Evolutionary conservation across 2,113 vertebrate genomes (phyloP).

Genomic region (Lipotes vexillifer): DNA sequence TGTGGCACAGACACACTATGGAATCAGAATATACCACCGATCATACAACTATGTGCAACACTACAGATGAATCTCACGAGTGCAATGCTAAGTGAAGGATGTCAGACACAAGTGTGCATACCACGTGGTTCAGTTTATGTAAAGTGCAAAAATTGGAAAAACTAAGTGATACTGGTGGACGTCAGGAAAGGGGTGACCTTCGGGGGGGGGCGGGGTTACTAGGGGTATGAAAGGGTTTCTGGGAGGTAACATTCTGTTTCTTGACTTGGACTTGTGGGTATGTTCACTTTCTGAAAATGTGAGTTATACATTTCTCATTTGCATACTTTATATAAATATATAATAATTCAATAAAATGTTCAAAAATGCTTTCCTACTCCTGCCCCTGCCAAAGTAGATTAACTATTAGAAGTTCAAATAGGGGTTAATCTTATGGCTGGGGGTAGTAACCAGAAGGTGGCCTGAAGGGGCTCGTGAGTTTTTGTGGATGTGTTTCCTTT

Average conservation of each 20-base stretch:
- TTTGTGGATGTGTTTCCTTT: not conserved
- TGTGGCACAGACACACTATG: too few relatives aligned
- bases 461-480: accelerated
- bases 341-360: not conserved
- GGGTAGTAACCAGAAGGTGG: not conserved
- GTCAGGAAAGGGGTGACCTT: not conserved
- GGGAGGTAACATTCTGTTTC: not conserved
- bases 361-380: not conserved
- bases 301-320: not conserved
- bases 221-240: not conserved
- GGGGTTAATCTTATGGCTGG: not conserved
- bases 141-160: not conserved
- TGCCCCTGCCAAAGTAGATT: not conserved
- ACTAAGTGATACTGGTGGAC: not conserved
- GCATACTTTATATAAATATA: not conserved
- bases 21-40: not conserved
- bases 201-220: accelerated
- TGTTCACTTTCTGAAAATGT: not conserved
- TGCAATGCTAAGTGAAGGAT: not conserved
- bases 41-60: accelerated
- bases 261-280: not conserved
- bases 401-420: not conserved
- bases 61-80: not conserved
- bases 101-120: not conserved
- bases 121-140: not conserved